Evolutionary conservation across 2,797 vertebrate genomes (phyloP).

Genomic region (Girardinus metallicus): DNA sequence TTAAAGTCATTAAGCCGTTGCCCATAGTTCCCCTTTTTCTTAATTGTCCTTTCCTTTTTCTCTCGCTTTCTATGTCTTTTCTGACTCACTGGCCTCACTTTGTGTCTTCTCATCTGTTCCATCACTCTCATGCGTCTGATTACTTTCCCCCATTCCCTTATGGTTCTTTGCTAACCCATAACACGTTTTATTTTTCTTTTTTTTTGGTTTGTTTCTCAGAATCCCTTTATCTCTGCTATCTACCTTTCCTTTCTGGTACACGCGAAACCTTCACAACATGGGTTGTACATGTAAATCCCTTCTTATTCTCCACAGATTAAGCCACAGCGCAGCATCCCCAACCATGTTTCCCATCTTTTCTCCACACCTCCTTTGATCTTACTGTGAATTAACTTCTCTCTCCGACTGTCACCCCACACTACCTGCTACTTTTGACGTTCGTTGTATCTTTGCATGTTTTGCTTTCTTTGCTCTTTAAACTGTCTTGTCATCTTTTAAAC

Average conservation of each 20-base stretch:
- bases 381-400: conserved; percentile 48
- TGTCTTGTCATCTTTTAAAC: conserved; percentile 49
- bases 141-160: conserved; percentile 22
- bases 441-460: conserved; percentile 19
- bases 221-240: conserved; percentile 50
- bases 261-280: conserved; percentile 39
- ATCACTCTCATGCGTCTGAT: conserved; percentile 32
- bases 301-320: conserved; percentile 53
- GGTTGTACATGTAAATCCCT: conserved; percentile 53
- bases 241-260: conserved; percentile 18
- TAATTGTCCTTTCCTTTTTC: conserved; percentile 25
- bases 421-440: conserved; percentile 59
- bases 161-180: conserved; percentile 5
- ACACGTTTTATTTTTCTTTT: no score
- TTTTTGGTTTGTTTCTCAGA: conserved; percentile 11
- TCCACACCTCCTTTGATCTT: conserved; percentile 63
- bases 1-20: conserved; percentile 71
- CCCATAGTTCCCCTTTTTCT: conserved; percentile 42
- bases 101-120: conserved; percentile 32
- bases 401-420: conserved; percentile 20
- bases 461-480: conserved; percentile 50
- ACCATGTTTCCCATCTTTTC: conserved; percentile 50
- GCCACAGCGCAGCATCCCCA: conserved; percentile 13
- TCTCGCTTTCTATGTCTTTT: conserved; percentile 11
- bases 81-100: conserved; percentile 14